These are phyloP conservation scores for Brenthis daphne DNA, from an alignment of 2,888 invertebrate species.

Conservation along the genomic window DNA sequence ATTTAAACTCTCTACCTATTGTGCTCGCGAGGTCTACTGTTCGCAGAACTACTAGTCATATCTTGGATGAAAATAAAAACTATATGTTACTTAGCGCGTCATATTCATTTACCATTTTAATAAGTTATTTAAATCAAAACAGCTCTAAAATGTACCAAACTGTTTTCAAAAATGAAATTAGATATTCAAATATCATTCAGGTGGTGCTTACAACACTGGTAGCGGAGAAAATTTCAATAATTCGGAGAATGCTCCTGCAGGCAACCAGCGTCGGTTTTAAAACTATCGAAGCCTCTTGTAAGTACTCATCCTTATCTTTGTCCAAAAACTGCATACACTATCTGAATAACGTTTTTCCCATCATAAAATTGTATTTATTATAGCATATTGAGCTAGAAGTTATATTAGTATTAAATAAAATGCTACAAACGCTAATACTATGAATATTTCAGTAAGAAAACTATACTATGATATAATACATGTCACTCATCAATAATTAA, in stretches of 20 bases:
- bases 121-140: too few species aligned
- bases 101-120: too few species aligned
- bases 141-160: too few species aligned
- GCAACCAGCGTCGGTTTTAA: constrained; percentile 65
- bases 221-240: constrained; percentile 36
- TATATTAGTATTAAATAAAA: not conserved
- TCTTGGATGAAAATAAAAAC: too few species aligned
- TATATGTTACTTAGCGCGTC: too few species aligned
- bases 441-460: too few species aligned
- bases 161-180: too few species aligned
- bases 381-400: constrained; percentile 1
- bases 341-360: not conserved
- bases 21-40: too few species aligned
- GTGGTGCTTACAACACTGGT: constrained; percentile 46
- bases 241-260: constrained; percentile 35
- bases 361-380: not conserved
- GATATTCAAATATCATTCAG: constrained; percentile 31
- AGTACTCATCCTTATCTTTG: constrained; percentile 49
- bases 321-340: not conserved
- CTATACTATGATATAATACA: too few species aligned
- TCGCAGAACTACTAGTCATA: too few species aligned
- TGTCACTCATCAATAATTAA: too few species aligned
- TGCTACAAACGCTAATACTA: not conserved
- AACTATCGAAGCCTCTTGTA: constrained; percentile 55
- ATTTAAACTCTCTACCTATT: too few species aligned